Evolutionary conservation across 1,140 invertebrate genomes (phyloP), one percentile per base, ranked within the genome.

Genomic region (Pemphigus obesinymphae): DNA sequence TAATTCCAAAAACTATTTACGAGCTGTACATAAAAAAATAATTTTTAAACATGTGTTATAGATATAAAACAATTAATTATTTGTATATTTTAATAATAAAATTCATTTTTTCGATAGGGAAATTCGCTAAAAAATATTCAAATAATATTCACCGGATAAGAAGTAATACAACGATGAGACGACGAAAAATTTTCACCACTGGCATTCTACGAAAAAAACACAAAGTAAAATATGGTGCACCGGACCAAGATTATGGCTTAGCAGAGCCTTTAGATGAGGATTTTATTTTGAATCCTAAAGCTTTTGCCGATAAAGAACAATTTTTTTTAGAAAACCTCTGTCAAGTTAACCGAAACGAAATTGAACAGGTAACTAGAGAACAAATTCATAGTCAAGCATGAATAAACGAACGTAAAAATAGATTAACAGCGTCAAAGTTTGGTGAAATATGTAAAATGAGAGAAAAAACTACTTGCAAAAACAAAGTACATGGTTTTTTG

Each of bases 371-470:
- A 20, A 68, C 37, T 20, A 40, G 37, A 40, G 37, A 40, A 4
- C 66, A 68, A n/a, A 34, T 1, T 37, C 66, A 68, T 6, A 43
- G 66, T 20, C 13, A 68, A 20, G 37, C 13, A 37, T 68, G 66
- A 37, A 37, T 4, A 31, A 40, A 23, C 8, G 20, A 68, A 20
- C 31, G 66, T 23, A 17, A n/a, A 68, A 68, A 68, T 23, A 68
- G 66, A 40, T 23, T 68, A 37, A 68, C 66, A 37, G 66, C 37
- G 20, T 68, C 34, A 43, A 68, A 43, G n/a, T 68, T 68, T 40
- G 66, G 66, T 20, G 66, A 68, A 23, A 68, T 68, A 2, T 68
- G 66, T 68, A 68, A 68, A 68, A 68, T 68, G 37, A 31, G 66
- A 37, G 66, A 37, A 10, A 68, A 68, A 17, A 68, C 66, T 37